Evolutionary conservation across 2,797 vertebrate genomes (phyloP).

Genomic region (Falco peregrinus): DNA sequence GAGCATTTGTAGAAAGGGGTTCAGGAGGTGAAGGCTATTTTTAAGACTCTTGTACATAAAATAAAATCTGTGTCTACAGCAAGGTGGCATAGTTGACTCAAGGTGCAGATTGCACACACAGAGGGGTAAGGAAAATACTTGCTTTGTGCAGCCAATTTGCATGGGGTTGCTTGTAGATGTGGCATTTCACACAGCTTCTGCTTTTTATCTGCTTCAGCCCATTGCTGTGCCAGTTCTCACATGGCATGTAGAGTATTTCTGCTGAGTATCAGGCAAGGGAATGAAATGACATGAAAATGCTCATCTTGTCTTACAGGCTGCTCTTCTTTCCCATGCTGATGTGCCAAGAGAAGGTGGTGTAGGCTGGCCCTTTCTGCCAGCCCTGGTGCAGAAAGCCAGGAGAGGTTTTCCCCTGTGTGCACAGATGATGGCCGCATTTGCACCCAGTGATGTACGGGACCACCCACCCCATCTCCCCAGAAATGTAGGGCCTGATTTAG

Average conservation of each 20-base stretch:
- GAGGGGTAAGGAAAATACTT: background rate
- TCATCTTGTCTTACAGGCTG: background rate
- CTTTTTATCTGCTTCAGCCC: background rate
- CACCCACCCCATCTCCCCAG: background rate
- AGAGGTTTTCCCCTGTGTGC: background rate
- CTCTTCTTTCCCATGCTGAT: background rate
- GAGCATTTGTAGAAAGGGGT: constrained; percentile 22
- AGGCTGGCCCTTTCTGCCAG: background rate
- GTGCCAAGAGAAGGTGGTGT: background rate
- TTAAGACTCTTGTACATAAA: constrained; percentile 12
- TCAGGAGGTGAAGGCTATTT: constrained; percentile 48
- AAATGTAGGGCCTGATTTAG: background rate
- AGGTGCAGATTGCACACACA: background rate
- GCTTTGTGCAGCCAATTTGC: background rate
- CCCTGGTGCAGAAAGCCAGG: background rate
- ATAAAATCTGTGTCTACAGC: constrained; percentile 11
- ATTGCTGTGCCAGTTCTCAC: background rate
- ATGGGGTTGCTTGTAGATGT: background rate
- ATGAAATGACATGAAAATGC: background rate
- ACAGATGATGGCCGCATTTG: accelerated
- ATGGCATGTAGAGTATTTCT: background rate
- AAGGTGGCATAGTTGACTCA: background rate
- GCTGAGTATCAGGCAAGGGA: background rate
- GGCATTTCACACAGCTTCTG: background rate
- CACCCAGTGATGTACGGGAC: background rate